Base-by-base conservation (phyloP, 2,888 invertebrate species). In the Kryphioiulus occultus region DNA sequence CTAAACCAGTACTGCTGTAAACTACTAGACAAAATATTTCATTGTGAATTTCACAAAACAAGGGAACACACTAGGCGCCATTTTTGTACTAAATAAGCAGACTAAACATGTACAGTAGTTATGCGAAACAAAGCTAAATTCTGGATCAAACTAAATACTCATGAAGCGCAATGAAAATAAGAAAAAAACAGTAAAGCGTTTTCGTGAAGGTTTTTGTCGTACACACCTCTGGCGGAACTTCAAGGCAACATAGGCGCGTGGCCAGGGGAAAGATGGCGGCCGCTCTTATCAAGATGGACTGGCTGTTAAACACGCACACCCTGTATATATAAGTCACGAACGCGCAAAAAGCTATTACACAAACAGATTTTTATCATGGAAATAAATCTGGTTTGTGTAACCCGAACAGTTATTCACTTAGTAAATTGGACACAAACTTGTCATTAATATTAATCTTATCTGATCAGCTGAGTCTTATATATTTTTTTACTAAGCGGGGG, bases 391-490 rank as follows among this genome's bases (percentile, higher is more conserved):
- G 68, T 68, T 68, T 68, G 22, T 68, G 68, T 68, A 68, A 68
- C 68, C 68, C 26, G 68, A 68, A 68, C 68, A 68, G 68, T 68
- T 68, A 68, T 68, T 68, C 68, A 68, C 68, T 68, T 68, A 68
- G 68, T 68, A 68, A 68, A 68, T 68, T 68, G 68, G 68, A 68
- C 68, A 68, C 68, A 68, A 68, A 68, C 68, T 68, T 68, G 68
- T 68, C 68, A 68, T 68, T 68, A 68, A 68, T 68, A 68, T 68
- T 68, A 68, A 68, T 68, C 68, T 68, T 68, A 68, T 68, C 68
- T 68, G 68, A 68, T 68, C 68, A 1, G 10, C 59, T n/a, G n/a
- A n/a, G 5, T 42, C 9, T 59, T 59, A 59, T 59, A n/a, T 59
- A 7, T 22, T 26, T 68, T 68, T 68, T 68, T 26, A 68, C 22